Conservation (phyloP, 1,140 invertebrate species). For the Sminthurides bifidus region DNA sequence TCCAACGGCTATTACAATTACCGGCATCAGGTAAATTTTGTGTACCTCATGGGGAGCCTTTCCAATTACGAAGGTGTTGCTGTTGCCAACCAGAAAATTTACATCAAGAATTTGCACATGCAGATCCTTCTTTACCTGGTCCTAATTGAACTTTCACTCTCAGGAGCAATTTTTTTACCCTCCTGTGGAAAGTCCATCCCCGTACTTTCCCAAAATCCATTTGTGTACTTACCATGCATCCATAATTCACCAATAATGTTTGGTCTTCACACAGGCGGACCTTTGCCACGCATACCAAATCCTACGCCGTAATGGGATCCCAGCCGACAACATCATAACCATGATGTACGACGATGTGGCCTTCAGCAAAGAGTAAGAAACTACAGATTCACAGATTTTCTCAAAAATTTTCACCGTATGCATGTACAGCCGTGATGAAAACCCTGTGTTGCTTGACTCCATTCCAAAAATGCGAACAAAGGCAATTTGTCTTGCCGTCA, state of each 20-base stretch:
- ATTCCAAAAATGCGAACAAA: too few relatives aligned
- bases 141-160: not conserved
- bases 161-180: not conserved
- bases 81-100: not conserved
- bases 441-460: not conserved
- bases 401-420: not conserved
- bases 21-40: constrained; percentile 45
- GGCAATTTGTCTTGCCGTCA: too few relatives aligned
- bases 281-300: constrained; percentile 52
- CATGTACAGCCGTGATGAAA: too few relatives aligned
- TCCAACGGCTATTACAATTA: constrained; percentile 48
- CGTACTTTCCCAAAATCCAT: not conserved
- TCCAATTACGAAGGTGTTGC: not conserved
- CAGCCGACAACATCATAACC: constrained; percentile 47
- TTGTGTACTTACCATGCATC: not conserved
- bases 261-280: constrained; percentile 41
- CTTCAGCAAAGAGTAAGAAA: constrained; percentile 41
- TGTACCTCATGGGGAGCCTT: not conserved
- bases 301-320: constrained; percentile 45
- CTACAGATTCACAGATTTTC: not conserved
- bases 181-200: not conserved
- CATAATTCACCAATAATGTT: not conserved
- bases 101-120: not conserved
- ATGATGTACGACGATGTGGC: constrained; percentile 57
- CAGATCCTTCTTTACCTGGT: not conserved